Evolutionary conservation across 2,113 vertebrate species (phyloP).

Genomic region (Elachura formosa): DNA sequence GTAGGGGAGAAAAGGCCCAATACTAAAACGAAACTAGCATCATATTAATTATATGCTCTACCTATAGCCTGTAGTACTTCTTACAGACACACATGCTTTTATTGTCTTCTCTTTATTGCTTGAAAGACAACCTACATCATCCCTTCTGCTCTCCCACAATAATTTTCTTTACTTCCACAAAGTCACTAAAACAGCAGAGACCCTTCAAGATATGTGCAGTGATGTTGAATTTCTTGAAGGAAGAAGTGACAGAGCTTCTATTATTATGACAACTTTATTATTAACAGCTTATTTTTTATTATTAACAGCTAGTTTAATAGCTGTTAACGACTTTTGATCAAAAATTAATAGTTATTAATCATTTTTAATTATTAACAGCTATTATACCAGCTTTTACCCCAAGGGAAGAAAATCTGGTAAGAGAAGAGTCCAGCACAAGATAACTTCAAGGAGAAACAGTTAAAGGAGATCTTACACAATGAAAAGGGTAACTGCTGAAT

Average conservation of each 20-base stretch:
- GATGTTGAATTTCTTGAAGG: background rate
- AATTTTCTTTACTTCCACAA: background rate
- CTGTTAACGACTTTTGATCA: too few species aligned
- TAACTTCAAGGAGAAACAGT: background rate
- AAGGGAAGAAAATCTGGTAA: background rate
- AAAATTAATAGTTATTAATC: too few species aligned
- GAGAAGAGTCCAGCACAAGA: background rate
- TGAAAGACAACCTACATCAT: background rate
- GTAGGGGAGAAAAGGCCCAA: background rate
- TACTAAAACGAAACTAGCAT: background rate
- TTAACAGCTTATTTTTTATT: too few species aligned
- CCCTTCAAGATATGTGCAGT: fast-evolving
- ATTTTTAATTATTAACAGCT: too few species aligned
- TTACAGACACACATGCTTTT: background rate
- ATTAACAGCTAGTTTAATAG: too few species aligned
- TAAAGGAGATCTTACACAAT: background rate
- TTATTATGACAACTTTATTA: too few species aligned
- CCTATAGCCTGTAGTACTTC: background rate
- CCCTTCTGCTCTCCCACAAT: background rate
- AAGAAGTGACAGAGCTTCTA: background rate
- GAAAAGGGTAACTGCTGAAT: background rate
- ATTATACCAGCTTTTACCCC: background rate
- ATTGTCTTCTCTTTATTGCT: background rate
- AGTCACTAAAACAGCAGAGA: background rate
- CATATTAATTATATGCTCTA: background rate